Evolutionary conservation across 23 tunicate species (phyloP).

Genomic region (Trididemnum clinides): DNA sequence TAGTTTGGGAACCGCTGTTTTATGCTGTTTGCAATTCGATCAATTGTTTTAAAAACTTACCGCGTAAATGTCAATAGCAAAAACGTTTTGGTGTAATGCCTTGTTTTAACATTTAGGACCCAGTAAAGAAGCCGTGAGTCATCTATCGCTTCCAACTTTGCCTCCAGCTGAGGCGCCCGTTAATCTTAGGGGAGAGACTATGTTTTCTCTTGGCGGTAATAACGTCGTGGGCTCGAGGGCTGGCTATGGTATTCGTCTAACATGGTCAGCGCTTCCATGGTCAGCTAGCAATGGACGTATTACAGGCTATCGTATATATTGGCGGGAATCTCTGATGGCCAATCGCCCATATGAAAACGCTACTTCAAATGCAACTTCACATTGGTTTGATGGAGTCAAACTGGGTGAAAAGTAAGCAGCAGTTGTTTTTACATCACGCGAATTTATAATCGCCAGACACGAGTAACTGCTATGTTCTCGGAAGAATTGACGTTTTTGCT

Average conservation of each 20-base stretch:
- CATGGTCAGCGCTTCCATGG: conserved; percentile 53
- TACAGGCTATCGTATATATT: conserved; percentile 56
- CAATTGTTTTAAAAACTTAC: no score
- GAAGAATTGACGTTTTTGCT: no score
- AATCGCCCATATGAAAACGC: not conserved
- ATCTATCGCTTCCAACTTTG: conserved; percentile 24
- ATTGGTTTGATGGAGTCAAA: not conserved
- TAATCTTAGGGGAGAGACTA: conserved; percentile 40
- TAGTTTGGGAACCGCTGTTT: no score
- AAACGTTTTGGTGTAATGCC: no score
- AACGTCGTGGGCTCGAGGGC: not conserved
- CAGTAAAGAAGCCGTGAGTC: not conserved
- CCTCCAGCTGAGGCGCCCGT: conserved; percentile 65
- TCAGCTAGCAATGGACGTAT: conserved; percentile 60
- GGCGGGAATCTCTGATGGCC: conserved; percentile 17
- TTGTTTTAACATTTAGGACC: not conserved
- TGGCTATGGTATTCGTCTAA: conserved; percentile 40
- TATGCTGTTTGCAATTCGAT: no score
- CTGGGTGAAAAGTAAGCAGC: conserved; percentile 12
- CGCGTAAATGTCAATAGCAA: no score
- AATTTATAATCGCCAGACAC: no score
- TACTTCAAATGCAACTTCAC: not conserved
- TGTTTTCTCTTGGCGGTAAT: not conserved
- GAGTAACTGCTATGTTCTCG: no score
- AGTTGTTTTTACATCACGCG: no score